These are phyloP conservation scores for Ectemnius cavifrons DNA, from an alignment of 2,888 invertebrate species.

Conservation along the genomic window DNA sequence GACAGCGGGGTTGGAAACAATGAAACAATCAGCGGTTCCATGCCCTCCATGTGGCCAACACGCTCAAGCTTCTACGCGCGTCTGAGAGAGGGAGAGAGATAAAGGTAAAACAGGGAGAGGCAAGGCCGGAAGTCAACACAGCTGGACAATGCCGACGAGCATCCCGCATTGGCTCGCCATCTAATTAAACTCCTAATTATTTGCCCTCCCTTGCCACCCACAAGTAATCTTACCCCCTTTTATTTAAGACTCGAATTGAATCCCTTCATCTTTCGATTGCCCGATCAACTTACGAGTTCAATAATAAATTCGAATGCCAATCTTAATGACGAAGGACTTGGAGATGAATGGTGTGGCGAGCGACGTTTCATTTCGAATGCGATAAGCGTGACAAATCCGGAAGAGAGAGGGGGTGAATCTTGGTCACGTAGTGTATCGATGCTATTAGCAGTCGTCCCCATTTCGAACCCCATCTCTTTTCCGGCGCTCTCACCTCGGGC, in stretches of 20 bases:
- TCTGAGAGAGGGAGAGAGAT: slow-evolving; percentile 21
- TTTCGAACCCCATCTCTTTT: neutral
- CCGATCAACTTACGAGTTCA: neutral
- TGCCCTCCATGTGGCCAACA: slow-evolving; percentile 44
- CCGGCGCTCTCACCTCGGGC: neutral
- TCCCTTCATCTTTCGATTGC: neutral
- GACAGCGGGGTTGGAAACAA: slow-evolving; percentile 76
- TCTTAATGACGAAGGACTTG: too few relatives aligned
- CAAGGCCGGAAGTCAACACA: slow-evolving; percentile 73
- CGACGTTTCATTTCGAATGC: too few relatives aligned
- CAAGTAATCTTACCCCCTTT: too few relatives aligned
- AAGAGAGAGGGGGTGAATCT: neutral
- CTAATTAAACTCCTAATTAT: slow-evolving; percentile 66
- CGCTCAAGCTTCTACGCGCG: slow-evolving; percentile 36
- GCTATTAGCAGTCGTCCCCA: slow-evolving; percentile 49
- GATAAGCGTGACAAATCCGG: slow-evolving; percentile 1
- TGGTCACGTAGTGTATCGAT: slow-evolving; percentile 21
- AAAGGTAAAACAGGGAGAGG: slow-evolving; percentile 19
- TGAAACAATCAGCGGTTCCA: slow-evolving; percentile 73
- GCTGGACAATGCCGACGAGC: slow-evolving; percentile 71
- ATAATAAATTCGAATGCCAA: neutral
- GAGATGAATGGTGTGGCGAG: too few relatives aligned
- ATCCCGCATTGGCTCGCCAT: slow-evolving; percentile 70
- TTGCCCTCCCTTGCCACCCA: too few relatives aligned
- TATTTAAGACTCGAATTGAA: too few relatives aligned